These are phyloP conservation scores for Vireo griseus DNA, from an alignment of 2,797 vertebrate genomes.

Conservation along the genomic window DNA sequence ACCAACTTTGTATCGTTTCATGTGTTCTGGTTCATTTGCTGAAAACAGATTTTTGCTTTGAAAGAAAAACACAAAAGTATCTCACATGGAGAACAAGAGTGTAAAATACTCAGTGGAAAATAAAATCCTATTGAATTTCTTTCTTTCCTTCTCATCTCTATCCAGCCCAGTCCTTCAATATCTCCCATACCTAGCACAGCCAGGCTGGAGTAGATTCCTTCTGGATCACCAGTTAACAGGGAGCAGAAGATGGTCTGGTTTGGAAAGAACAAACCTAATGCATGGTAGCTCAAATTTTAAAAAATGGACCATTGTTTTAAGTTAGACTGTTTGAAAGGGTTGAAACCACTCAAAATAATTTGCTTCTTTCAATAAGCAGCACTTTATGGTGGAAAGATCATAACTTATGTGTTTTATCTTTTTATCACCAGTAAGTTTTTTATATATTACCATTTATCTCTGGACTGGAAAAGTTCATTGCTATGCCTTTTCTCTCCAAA, in stretches of 20 bases:
- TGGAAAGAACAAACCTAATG: background rate
- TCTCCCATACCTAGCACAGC: background rate
- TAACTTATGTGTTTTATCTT: constrained; percentile 1
- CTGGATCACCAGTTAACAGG: background rate
- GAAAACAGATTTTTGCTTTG: background rate
- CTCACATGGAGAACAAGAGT: background rate
- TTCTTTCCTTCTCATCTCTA: background rate
- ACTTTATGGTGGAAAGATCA: background rate
- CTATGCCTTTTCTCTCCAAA: constrained; percentile 5
- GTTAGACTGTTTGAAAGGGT: background rate
- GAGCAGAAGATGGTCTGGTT: background rate
- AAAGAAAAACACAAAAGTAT: background rate
- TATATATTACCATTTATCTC: background rate
- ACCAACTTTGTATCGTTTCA: background rate
- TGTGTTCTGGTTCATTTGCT: background rate
- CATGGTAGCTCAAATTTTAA: background rate
- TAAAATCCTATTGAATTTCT: background rate
- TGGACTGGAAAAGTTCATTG: constrained; percentile 28
- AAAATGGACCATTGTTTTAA: background rate
- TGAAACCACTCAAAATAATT: background rate
- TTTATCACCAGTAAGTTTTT: constrained; percentile 4
- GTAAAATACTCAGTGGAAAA: background rate
- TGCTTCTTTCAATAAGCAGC: background rate
- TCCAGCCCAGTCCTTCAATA: background rate
- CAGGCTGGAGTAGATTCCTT: background rate